Evolutionary conservation across 37 sponge, comb jelly and placozoan genomes (phyloP).

Genomic region (Corticium candelabrum): DNA sequence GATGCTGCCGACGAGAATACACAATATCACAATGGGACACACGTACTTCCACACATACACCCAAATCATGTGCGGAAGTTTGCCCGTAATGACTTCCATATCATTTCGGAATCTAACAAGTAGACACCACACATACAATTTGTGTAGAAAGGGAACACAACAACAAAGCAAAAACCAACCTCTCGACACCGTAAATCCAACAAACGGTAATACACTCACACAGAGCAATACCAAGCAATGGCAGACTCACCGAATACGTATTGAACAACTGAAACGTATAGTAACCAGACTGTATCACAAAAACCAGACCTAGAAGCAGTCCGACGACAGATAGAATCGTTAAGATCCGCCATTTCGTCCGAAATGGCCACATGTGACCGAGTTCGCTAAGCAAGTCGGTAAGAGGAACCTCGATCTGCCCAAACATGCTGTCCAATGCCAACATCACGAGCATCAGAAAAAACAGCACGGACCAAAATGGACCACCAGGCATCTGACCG

Average conservation of each 20-base stretch:
- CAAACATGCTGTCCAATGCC: conserved; percentile 89
- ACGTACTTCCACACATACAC: conserved; percentile 60
- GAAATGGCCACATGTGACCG: conserved; percentile 64
- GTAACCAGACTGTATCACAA: conserved; percentile 70
- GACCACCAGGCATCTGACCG: conserved; percentile 50
- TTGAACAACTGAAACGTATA: conserved; percentile 85
- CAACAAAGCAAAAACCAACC: conserved; percentile 22
- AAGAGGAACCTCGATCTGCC: conserved; percentile 64
- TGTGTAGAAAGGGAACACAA: not conserved
- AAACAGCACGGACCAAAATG: conserved; percentile 92
- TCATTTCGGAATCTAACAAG: no score
- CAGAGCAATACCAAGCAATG: conserved; percentile 75
- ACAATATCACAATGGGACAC: conserved; percentile 57
- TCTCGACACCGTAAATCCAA: conserved; percentile 78
- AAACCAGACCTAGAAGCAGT: conserved; percentile 66
- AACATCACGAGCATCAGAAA: conserved; percentile 86
- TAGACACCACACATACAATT: not conserved
- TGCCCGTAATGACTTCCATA: no score
- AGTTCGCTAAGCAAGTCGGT: conserved; percentile 50
- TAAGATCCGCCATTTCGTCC: conserved; percentile 8
- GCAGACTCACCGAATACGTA: conserved; percentile 72
- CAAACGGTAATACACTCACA: conserved; percentile 81
- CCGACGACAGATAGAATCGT: conserved; percentile 51
- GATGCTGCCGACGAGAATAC: conserved; percentile 66
- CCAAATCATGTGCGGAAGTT: conserved; percentile 32